Base-by-base conservation (phyloP, 30 jellyfish, hydroid and myxozoan species). In the Hydra vulgaris region DNA sequence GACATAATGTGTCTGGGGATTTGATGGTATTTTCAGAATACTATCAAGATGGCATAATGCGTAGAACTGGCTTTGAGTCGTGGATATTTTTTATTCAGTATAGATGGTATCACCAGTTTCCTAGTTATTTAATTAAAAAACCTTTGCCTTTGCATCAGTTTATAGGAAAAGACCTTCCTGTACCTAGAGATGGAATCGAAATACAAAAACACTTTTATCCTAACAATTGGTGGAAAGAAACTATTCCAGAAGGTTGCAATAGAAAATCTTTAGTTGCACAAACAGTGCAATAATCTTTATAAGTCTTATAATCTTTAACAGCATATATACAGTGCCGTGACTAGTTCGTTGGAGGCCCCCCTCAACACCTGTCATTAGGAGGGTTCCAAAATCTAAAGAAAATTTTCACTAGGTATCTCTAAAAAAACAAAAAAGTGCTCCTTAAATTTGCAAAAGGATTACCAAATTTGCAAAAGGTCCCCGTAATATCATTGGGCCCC, bases 61-160 rank as follows among this genome's bases (percentile, higher is more conserved):
- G 83, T 53, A 74, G 97, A 80, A 80, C 85, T 66, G 97, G 97
- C 26, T 54, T 81, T 19, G 97, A 89, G 67, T 81, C 97, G 15
- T 89, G 89, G 79, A 73, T 89, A 23, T 82, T 89, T 68, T 89
- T 89, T 71, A 74, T 89, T 25, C 81, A 89, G 24, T 88, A 89
- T 78, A 76, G 95, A 26, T 74, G 78, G 40, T 89, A 84, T 66
- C 97, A 89, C 27, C 88, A 83, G 27, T 89, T 89, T 54, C 97
- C 97, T 15, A 40, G 88, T 7, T 61, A 81, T 55, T 79, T 85
- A 21, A 53, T 89, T 7, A 83, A 81, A 52, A 79, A 79, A 55
- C 92, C 89, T 7, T 75, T 84, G 54, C 89, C 95, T 12, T 66
- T 56, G 27, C 77, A 81, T 78, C 53, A 68, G 71, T 89, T 89